Conservation (phyloP, 2,113 vertebrate genomes). For the Verasper variegatus region DNA sequence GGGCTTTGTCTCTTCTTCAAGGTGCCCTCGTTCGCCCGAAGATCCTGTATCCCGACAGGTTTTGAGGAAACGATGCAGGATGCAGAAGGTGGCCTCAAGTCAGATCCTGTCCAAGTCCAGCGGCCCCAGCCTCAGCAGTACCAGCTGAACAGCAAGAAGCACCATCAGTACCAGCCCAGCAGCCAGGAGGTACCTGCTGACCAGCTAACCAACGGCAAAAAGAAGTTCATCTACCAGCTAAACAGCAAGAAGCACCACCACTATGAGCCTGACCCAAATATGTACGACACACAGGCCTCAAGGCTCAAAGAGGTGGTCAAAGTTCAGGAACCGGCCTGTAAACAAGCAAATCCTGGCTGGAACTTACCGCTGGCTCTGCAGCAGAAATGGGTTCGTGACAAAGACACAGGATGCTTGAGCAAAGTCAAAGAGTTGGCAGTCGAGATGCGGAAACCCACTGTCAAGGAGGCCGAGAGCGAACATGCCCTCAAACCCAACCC, state of each 20-base stretch:
- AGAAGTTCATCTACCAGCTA: constrained; percentile 95
- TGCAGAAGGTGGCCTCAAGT: constrained; percentile 82
- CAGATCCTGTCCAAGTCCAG: constrained; percentile 83
- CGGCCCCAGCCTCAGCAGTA: constrained; percentile 94
- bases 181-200: constrained; percentile 88
- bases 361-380: constrained; percentile 82
- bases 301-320: constrained; percentile 88
- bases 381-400: constrained; percentile 90
- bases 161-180: constrained; percentile 96
- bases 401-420: constrained; percentile 88
- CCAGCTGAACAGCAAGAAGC: constrained; percentile 98
- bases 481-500: constrained; percentile 71
- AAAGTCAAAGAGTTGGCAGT: constrained; percentile 87
- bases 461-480: constrained; percentile 74
- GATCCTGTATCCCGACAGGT: constrained; percentile 91
- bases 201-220: constrained; percentile 88
- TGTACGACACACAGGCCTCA: constrained; percentile 92
- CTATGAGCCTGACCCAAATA: constrained; percentile 95
- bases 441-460: constrained; percentile 74
- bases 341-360: constrained; percentile 82
- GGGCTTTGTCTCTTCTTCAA: constrained; percentile 64
- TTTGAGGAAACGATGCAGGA: constrained; percentile 89
- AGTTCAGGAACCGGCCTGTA: constrained; percentile 82
- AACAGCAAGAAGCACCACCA: constrained; percentile 99
- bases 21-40: constrained; percentile 94